A percentile compares a stretch with the other conserved stretches of the same genome.
Conservation (phyloP, 2,797 vertebrate genomes). For the Sparidentex hasta region DNA sequence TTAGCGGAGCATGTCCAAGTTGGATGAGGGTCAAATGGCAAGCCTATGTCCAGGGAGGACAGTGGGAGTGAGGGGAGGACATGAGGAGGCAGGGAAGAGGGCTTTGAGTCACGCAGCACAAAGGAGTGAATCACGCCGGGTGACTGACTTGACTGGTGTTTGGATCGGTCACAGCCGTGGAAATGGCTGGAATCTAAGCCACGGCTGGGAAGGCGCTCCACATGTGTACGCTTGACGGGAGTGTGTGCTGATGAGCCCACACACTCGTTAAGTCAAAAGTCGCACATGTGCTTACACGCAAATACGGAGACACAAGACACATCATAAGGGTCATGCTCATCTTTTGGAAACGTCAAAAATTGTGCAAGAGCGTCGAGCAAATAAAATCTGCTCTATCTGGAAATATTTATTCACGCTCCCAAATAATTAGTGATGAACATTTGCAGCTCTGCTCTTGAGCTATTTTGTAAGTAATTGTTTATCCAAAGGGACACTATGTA, state of each 20-base stretch:
- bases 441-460: not conserved
- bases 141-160: conserved; percentile 74
- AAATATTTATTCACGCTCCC: conserved; percentile 1
- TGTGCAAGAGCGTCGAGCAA: not conserved
- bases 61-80: conserved; percentile 57
- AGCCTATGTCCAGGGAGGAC: conserved; percentile 52
- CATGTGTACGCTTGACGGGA: conserved; percentile 65
- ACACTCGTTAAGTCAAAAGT: conserved; percentile 48
- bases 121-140: conserved; percentile 73
- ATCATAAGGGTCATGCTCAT: not conserved
- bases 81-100: conserved; percentile 53
- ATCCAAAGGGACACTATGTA: not conserved
- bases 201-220: conserved; percentile 40
- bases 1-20: conserved; percentile 36
- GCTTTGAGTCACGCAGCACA: conserved; percentile 68
- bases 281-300: conserved; percentile 27
- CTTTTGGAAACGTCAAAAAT: conserved; percentile 3
- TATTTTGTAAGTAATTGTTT: conserved; percentile 1
- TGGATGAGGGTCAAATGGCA: conserved; percentile 71
- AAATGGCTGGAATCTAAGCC: conserved; percentile 64
- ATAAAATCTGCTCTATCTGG: not conserved
- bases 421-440: not conserved
- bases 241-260: conserved; percentile 64
- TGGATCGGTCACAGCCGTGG: conserved; percentile 66
- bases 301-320: not conserved